Evolutionary conservation across 2,113 vertebrate genomes (phyloP).

Genomic region (Bostrychus sinensis): DNA sequence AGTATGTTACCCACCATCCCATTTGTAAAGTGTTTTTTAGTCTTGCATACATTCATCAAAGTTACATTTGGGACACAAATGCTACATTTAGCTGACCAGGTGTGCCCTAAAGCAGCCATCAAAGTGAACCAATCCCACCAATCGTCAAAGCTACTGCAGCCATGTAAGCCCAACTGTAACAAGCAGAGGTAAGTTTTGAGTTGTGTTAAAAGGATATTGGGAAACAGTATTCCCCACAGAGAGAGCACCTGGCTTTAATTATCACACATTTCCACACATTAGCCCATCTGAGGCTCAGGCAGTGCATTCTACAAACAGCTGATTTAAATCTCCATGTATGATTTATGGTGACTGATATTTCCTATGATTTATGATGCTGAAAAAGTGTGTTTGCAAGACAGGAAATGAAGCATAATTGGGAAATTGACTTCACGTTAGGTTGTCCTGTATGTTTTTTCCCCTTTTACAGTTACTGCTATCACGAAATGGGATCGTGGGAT

Average conservation of each 20-base stretch:
- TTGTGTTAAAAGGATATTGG: constrained; percentile 22
- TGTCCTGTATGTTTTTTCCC: constrained; percentile 22
- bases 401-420: constrained; percentile 66
- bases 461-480: constrained; percentile 10
- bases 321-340: constrained; percentile 60
- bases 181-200: neutral
- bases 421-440: constrained; percentile 49
- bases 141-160: constrained; percentile 16
- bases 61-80: too few relatives aligned
- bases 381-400: constrained; percentile 39
- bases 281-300: constrained; percentile 52
- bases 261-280: constrained; percentile 68
- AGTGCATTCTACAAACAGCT: constrained; percentile 55
- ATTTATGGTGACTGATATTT: constrained; percentile 67
- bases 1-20: too few relatives aligned
- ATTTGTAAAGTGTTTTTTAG: too few relatives aligned
- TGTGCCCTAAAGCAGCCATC: neutral
- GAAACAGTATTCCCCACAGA: constrained; percentile 49
- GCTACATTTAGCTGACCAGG: neutral
- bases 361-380: constrained; percentile 60
- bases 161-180: neutral
- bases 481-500: constrained; percentile 15
- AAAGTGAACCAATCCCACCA: neutral
- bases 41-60: too few relatives aligned
- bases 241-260: constrained; percentile 60